phyloP scores from a whole-genome alignment of 2,797 vertebrate species.

The Monodelphis domestica region DNA sequence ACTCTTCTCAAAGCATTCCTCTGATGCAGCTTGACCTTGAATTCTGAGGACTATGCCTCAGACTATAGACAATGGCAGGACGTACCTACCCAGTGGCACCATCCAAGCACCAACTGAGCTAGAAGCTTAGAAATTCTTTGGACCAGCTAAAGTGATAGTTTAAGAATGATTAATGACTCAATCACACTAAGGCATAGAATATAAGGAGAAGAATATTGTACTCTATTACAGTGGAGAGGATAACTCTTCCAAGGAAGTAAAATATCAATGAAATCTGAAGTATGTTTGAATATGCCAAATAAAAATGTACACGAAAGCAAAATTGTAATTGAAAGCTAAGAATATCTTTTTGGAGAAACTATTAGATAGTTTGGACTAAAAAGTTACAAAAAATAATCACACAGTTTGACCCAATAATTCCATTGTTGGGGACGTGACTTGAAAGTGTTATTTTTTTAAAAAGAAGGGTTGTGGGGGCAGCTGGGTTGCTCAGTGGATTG shows the following conservation, averaged over 20 bases:
- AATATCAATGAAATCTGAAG: not conserved
- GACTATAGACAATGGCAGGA: not conserved
- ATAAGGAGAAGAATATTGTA: not conserved
- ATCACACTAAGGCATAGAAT: not conserved
- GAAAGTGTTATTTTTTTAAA: not conserved
- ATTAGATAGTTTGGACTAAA: not conserved
- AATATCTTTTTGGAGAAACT: not conserved
- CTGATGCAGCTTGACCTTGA: not conserved
- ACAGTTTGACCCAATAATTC: not conserved
- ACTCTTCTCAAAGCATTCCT: constrained; percentile 67
- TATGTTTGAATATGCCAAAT: not conserved
- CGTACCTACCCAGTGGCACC: not conserved
- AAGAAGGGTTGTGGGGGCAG: too few species aligned
- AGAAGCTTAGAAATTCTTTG: not conserved
- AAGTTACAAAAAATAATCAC: not conserved
- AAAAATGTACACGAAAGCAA: not conserved
- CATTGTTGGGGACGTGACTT: not conserved
- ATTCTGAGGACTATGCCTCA: not conserved
- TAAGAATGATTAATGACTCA: not conserved
- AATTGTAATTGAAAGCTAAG: not conserved
- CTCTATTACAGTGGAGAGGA: not conserved
- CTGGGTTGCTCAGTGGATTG: too few species aligned
- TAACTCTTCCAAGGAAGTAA: not conserved
- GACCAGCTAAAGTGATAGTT: not conserved
- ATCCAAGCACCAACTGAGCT: not conserved